Percentiles rank a stretch among this genome's conserved stretches.
Conservation (phyloP, 2,888 invertebrate genomes). For the Siphonodentalium dalli region DNA sequence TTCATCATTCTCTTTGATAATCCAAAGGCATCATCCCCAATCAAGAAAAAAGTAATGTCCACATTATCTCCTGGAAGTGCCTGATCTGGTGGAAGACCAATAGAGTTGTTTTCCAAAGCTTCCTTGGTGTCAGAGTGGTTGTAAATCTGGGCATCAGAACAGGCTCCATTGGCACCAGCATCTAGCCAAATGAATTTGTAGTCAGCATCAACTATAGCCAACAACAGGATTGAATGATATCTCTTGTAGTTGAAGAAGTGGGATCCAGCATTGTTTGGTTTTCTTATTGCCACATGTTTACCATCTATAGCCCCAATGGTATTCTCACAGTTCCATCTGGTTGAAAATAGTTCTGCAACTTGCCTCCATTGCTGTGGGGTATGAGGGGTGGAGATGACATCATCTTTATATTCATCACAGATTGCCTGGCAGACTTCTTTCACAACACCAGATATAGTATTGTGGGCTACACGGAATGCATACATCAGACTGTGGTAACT, state of each 20-base stretch:
- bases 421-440: slow-evolving; percentile 5
- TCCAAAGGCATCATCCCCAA: slow-evolving; percentile 35
- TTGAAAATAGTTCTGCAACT: slow-evolving; percentile 21
- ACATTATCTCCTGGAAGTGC: slow-evolving; percentile 28
- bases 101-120: slow-evolving; percentile 15
- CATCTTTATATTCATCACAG: slow-evolving; percentile 8
- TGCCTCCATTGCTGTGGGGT: slow-evolving; percentile 26
- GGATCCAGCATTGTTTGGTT: slow-evolving; percentile 15
- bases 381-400: slow-evolving; percentile 16
- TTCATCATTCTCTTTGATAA: slow-evolving; percentile 34
- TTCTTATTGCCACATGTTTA: slow-evolving; percentile 31
- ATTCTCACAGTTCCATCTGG: slow-evolving; percentile 31
- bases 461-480: slow-evolving; percentile 2
- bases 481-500: not conserved
- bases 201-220: slow-evolving; percentile 35
- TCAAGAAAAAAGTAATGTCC: slow-evolving; percentile 31
- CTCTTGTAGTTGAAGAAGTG: slow-evolving; percentile 35
- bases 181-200: slow-evolving; percentile 36
- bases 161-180: slow-evolving; percentile 15
- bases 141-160: slow-evolving; percentile 27
- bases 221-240: slow-evolving; percentile 27
- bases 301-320: slow-evolving; percentile 35
- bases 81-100: slow-evolving; percentile 25
- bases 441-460: not conserved
- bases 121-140: slow-evolving; percentile 24